Percentiles rank a stretch among this genome's conserved stretches.
Conservation (phyloP, 2,113 vertebrate species). For the Embiotoca jacksoni region DNA sequence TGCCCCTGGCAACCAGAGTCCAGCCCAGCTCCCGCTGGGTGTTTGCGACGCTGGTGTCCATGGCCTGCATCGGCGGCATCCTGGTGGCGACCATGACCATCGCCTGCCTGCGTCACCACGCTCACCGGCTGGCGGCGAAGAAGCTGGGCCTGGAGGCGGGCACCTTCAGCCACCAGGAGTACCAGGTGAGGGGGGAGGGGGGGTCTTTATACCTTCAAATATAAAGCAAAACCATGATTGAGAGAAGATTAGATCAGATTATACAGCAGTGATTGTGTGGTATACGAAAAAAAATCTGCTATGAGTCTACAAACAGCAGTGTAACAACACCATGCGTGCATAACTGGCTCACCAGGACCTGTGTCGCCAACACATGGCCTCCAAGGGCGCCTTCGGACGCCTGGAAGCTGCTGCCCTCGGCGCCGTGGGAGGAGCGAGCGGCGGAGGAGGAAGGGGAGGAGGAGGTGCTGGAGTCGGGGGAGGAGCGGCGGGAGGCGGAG, state of each 20-base stretch:
- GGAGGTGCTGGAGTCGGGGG: slow-evolving; percentile 53
- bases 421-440: slow-evolving; percentile 67
- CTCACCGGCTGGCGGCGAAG: slow-evolving; percentile 89
- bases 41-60: slow-evolving; percentile 89
- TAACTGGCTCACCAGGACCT: slow-evolving; percentile 88
- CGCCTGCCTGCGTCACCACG: slow-evolving; percentile 90
- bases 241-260: too few species aligned
- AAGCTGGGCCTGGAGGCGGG: slow-evolving; percentile 93
- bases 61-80: slow-evolving; percentile 89
- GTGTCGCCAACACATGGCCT: slow-evolving; percentile 97
- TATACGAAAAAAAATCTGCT: too few species aligned
- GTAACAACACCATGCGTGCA: slow-evolving; percentile 24
- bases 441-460: slow-evolving; percentile 38
- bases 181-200: slow-evolving; percentile 87
- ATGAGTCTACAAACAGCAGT: neutral
- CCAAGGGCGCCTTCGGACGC: slow-evolving; percentile 91
- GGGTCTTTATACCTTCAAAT: too few species aligned
- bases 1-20: slow-evolving; percentile 80
- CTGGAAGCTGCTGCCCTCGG: slow-evolving; percentile 83
- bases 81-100: slow-evolving; percentile 88
- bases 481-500: slow-evolving; percentile 48
- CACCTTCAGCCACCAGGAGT: slow-evolving; percentile 91
- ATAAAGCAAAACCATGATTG: too few species aligned
- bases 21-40: slow-evolving; percentile 85
- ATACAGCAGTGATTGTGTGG: too few species aligned